Percentiles rank a stretch among this genome's conserved stretches.
Conservation (phyloP, 2,113 vertebrate species). For the Erythrocebus patas region DNA sequence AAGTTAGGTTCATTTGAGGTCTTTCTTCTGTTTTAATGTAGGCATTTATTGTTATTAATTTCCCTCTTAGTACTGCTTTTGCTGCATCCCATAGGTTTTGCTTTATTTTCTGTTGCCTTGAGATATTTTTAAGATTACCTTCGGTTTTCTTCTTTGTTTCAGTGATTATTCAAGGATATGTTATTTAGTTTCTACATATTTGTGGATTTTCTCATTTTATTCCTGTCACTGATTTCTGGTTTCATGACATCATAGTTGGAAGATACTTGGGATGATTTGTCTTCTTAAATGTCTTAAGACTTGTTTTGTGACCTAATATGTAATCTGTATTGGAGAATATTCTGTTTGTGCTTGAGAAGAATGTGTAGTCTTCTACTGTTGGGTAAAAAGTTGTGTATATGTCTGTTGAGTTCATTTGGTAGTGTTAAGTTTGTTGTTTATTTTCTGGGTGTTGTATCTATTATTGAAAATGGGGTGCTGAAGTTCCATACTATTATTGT, state of each 20-base stretch:
- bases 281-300: neutral
- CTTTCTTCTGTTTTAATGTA: neutral
- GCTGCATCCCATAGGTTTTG: neutral
- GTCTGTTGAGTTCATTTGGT: neutral
- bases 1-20: neutral
- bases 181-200: neutral
- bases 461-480: neutral
- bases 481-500: neutral
- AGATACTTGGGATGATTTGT: neutral
- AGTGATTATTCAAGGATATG: neutral
- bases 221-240: neutral
- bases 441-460: neutral
- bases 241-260: neutral
- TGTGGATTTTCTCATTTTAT: neutral
- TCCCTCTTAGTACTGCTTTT: neutral
- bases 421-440: neutral
- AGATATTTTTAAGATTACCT: neutral
- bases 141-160: neutral
- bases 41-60: neutral
- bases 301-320: neutral
- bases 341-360: neutral
- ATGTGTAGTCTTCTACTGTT: neutral
- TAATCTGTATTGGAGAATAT: neutral
- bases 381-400: neutral
- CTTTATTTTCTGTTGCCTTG: neutral